These are phyloP conservation scores for Heliconius cydno DNA, from an alignment of 2,888 invertebrate genomes.

Conservation along the genomic window DNA sequence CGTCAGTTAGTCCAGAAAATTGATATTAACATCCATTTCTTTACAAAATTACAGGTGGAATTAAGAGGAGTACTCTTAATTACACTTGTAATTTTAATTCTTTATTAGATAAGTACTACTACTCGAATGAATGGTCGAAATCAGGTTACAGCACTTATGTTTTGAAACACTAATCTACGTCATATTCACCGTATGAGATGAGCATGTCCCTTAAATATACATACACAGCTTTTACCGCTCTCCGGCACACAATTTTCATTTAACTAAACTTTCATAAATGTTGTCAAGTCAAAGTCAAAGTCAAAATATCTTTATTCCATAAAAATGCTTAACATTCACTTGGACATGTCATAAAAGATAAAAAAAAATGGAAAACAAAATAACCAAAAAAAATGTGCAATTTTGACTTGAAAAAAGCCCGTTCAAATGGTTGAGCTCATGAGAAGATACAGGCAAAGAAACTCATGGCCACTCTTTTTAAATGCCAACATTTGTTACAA, in stretches of 20 bases:
- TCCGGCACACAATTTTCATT: conserved; percentile 44
- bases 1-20: background rate
- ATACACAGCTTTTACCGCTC: conserved; percentile 39
- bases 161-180: conserved; percentile 30
- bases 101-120: background rate
- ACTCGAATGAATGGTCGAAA: conserved; percentile 18
- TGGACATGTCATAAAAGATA: too few relatives aligned
- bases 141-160: conserved; percentile 35
- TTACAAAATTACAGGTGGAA: background rate
- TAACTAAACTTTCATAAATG: conserved; percentile 41
- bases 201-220: conserved; percentile 40
- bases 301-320: too few relatives aligned
- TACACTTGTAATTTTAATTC: too few relatives aligned
- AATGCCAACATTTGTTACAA: too few relatives aligned
- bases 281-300: too few relatives aligned
- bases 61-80: conserved; percentile 19
- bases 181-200: conserved; percentile 35
- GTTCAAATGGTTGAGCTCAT: too few relatives aligned
- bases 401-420: too few relatives aligned
- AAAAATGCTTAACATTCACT: too few relatives aligned
- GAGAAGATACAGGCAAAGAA: too few relatives aligned
- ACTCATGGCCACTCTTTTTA: too few relatives aligned
- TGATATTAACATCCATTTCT: background rate
- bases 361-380: too few relatives aligned
- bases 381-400: too few relatives aligned